Evolutionary conservation across 2,888 invertebrate genomes (phyloP), one percentile per base, ranked within the genome.

Genomic region (Gymnoscelis rufifasciata): DNA sequence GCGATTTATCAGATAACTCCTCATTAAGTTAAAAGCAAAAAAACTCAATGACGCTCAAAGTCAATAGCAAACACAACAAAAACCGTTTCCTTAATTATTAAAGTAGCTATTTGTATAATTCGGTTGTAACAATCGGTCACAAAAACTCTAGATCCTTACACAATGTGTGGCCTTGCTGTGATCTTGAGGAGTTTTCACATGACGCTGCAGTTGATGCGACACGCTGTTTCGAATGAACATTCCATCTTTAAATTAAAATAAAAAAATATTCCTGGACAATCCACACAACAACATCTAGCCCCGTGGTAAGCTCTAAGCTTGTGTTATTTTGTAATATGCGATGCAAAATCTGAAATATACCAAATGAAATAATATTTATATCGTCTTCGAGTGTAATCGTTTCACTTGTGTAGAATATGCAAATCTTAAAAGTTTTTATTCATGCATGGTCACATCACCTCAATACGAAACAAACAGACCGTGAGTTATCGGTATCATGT

Each of bases 111-210:
- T 45, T 45, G 45, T 49, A 26, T 42, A 36, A 41, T 41, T 49
- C 24, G 42, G 10, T 23, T 15, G 10, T 38, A 19, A 33, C 41
- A 37, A 40, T 49, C 3, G 2, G 23, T 24, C 15, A 42, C 42
- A 50, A 44, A 50, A 50, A 41, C 23, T 11, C 28, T 29, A 29
- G 14, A 45, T 38, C 42, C 27, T 14, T 27, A 52, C 37, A 56
- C 48, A 57, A 54, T 52, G 43, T 48, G 48, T 51, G 45, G 42
- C 50, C 50, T 50, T 50, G 45, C 10, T 8, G 37, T 31, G 29
- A 35, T 49, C 53, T 54, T 51, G 41, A 37, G 8, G 40, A 27
- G 12, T 24, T 27, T 31, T 12, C 28, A 42, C 38, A 39, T 27
- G 38, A 37, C 0, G 12, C 2, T 36, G 23, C 15, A 12, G 30